phyloP scores from a whole-genome alignment of 2,888 invertebrate genomes.

The Darwinula stevensoni region DNA sequence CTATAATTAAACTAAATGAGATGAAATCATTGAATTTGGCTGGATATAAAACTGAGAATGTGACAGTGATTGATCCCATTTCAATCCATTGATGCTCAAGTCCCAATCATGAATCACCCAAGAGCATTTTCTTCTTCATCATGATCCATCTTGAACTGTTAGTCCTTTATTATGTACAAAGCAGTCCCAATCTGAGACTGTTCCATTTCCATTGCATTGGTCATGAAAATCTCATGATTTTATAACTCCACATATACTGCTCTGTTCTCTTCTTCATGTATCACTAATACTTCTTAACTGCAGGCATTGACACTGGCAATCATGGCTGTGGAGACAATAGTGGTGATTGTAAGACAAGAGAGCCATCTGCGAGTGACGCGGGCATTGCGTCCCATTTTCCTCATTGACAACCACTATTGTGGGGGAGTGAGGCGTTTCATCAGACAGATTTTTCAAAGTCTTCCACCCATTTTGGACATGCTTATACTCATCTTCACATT shows the following conservation, averaged over 20 bases:
- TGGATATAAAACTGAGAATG: too few relatives aligned
- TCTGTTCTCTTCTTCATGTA: slow-evolving; percentile 4
- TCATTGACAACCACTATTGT: slow-evolving; percentile 55
- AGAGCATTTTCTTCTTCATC: too few relatives aligned
- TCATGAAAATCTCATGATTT: not conserved
- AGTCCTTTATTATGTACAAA: too few relatives aligned
- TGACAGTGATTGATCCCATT: too few relatives aligned
- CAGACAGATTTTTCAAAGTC: slow-evolving; percentile 43
- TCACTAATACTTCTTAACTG: slow-evolving; percentile 12
- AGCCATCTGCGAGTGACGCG: slow-evolving; percentile 64
- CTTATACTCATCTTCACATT: slow-evolving; percentile 50
- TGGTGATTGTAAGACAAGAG: slow-evolving; percentile 44
- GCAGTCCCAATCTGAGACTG: not conserved
- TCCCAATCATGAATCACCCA: too few relatives aligned
- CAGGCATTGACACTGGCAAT: slow-evolving; percentile 41
- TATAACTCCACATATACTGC: too few relatives aligned
- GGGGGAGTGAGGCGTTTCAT: slow-evolving; percentile 32
- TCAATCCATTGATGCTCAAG: too few relatives aligned
- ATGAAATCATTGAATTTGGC: too few relatives aligned
- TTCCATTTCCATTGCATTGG: slow-evolving; percentile 5
- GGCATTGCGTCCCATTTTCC: slow-evolving; percentile 55
- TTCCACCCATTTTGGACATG: slow-evolving; percentile 69
- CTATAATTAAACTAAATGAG: too few relatives aligned
- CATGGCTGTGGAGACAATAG: slow-evolving; percentile 52
- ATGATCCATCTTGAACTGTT: too few relatives aligned